phyloP scores from a whole-genome alignment of 2,113 vertebrate genomes.

The Sphaerodactylus townsendi region DNA sequence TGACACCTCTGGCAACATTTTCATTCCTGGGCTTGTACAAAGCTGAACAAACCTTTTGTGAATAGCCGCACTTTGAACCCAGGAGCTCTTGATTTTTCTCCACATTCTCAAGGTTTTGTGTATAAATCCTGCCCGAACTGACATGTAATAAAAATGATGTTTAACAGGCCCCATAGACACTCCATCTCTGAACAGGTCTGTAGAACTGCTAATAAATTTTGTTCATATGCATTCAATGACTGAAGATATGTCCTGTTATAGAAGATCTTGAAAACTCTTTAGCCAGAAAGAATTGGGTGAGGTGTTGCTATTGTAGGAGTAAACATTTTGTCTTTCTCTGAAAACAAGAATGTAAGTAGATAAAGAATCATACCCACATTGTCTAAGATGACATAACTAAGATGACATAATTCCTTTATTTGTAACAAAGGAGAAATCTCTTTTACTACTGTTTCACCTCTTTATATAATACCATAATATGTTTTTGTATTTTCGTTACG shows the following conservation, averaged over 20 bases:
- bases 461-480: too few species aligned
- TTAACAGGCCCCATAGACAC: not conserved
- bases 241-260: not conserved
- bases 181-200: not conserved
- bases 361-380: too few species aligned
- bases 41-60: not conserved
- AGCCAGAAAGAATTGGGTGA: not conserved
- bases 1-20: not conserved
- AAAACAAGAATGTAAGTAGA: not conserved
- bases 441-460: too few species aligned
- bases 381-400: not conserved
- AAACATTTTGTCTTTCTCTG: not conserved
- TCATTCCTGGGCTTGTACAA: not conserved
- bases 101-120: fast-evolving
- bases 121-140: not conserved
- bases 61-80: not conserved
- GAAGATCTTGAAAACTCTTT: not conserved
- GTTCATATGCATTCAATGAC: not conserved
- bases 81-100: not conserved
- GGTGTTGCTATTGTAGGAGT: not conserved
- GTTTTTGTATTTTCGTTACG: too few species aligned
- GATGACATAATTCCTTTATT: too few species aligned
- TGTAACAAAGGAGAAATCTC: too few species aligned
- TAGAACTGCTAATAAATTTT: not conserved
- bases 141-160: not conserved